Conservation (phyloP, 2,113 vertebrate species). For the Eubucco bourcierii region DNA sequence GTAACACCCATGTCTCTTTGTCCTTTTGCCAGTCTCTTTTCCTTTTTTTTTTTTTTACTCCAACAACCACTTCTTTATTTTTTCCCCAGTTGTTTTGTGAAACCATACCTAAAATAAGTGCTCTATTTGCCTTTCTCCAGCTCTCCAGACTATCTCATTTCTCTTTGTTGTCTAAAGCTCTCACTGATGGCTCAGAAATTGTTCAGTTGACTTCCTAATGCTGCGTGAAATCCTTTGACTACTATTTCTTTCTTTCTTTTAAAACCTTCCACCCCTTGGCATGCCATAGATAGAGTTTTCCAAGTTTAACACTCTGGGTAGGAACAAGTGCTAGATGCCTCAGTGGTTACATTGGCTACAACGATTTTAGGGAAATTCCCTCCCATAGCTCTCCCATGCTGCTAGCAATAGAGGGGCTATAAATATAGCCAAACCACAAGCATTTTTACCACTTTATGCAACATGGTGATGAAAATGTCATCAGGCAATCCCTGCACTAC, state of each 20-base stretch:
- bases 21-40: neutral
- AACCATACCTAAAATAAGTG: neutral
- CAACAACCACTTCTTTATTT: neutral
- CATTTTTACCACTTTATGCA: slow-evolving; percentile 60
- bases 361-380: slow-evolving; percentile 34
- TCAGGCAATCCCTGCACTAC: neutral
- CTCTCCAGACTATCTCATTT: neutral
- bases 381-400: slow-evolving; percentile 30
- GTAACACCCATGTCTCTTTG: neutral
- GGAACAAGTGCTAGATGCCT: neutral
- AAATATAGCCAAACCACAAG: slow-evolving; percentile 53
- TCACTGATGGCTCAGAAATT: neutral
- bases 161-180: neutral
- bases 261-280: neutral
- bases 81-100: neutral
- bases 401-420: slow-evolving; percentile 13
- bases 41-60: neutral
- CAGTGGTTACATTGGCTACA: neutral
- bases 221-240: neutral
- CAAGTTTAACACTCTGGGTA: slow-evolving; percentile 24
- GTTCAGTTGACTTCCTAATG: neutral
- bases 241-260: neutral
- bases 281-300: neutral
- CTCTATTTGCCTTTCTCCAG: neutral
- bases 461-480: slow-evolving; percentile 15